Evolutionary conservation across 2,797 vertebrate genomes (phyloP), one percentile per base, ranked within the genome.

Genomic region (Enteromius argenteus): DNA sequence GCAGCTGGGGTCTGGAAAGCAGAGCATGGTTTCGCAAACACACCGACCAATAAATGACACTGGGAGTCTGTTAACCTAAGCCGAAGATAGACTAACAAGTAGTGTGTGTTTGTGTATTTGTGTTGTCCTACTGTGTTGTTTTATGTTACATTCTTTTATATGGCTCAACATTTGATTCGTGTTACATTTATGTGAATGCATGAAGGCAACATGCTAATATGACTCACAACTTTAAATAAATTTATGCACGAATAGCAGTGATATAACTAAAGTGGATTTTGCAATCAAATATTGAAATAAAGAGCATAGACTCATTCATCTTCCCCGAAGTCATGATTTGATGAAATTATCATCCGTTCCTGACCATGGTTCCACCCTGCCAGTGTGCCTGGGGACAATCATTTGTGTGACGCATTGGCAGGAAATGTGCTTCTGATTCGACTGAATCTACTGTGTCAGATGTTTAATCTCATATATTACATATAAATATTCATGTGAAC

Each of bases 271-370:
- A 60, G 19, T 15, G 58, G 74, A 32, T 60, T 90, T 85, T 91
- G 30, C 76, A 85, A 91, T 90, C 84, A 85, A 71, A 69, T 64
- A 62, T 15, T 27, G 39, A 73, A 39, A 76, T 51, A 83, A 51
- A 74, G 23, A 17, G 2, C 30, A 19, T 14, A 53, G 84, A 46
- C 77, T 85, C 68, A 53, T 76, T 21, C 32, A 17, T 19, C 17
- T 37, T 53, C 23, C 73, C 53, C 46, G 81, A 62, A 84, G 51
- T 93, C 94, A 90, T 95, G 94, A 96, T 96, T 90, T 91, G 91
- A 95, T 95, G 94, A 85, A 91, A 94, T 95, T 94, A 95, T 91
- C 91, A 93, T 96, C 94, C 95, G 95, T 95, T 92, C 94, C 90
- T 96, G 95, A 95, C 95, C 95, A 89, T 88, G 88, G 90, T 90